Evolutionary conservation across 2,888 invertebrate species (phyloP).

Genomic region (Mayetiola destructor): DNA sequence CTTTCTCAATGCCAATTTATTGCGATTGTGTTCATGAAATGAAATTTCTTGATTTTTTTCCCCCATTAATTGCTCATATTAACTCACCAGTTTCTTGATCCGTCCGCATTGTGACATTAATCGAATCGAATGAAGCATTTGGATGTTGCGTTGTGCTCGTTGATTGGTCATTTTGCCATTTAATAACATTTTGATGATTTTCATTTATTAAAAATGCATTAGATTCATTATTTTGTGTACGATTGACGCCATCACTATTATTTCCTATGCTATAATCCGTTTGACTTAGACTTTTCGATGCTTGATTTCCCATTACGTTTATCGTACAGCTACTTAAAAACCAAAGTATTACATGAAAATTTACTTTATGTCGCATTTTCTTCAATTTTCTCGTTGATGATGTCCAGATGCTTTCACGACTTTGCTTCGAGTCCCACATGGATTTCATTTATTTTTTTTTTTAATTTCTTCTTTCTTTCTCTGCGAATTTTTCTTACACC

Average conservation of each 20-base stretch:
- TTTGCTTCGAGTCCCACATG: too few species aligned
- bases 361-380: slow-evolving; percentile 11
- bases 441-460: not conserved
- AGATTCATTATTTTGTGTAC: not conserved
- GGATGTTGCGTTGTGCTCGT: not conserved
- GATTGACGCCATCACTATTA: not conserved
- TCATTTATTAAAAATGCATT: slow-evolving; percentile 11
- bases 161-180: not conserved
- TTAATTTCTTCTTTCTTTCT: not conserved
- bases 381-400: too few species aligned
- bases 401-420: too few species aligned
- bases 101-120: not conserved
- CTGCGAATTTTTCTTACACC: not conserved
- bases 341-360: not conserved
- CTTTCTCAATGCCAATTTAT: too few species aligned
- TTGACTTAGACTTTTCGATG: not conserved
- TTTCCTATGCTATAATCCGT: not conserved
- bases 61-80: not conserved
- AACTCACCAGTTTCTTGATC: not conserved
- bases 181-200: not conserved
- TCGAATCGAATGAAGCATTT: not conserved
- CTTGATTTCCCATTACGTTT: not conserved
- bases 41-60: not conserved
- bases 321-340: not conserved
- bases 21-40: too few species aligned